These are phyloP conservation scores for Lissocephala sabroskyi DNA, from an alignment of 2,888 invertebrate genomes.

Conservation along the genomic window DNA sequence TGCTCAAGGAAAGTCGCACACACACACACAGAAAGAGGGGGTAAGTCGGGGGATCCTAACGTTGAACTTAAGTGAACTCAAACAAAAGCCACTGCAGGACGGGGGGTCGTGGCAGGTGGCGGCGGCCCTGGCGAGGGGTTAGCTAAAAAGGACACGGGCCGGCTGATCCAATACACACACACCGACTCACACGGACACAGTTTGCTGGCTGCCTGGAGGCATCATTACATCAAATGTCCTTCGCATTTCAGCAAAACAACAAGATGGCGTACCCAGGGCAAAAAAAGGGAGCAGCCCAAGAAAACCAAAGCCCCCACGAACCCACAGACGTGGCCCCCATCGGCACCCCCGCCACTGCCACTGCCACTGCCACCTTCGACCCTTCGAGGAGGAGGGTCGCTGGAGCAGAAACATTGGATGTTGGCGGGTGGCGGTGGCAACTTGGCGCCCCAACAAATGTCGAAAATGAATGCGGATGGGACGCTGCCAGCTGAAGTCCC, in stretches of 20 bases:
- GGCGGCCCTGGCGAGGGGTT: conserved; percentile 22
- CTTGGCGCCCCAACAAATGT: conserved; percentile 56
- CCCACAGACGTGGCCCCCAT: conserved; percentile 40
- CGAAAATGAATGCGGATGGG: conserved; percentile 40
- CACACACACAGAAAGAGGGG: conserved; percentile 11
- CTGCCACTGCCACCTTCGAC: conserved; percentile 17
- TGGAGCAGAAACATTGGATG: conserved; percentile 5
- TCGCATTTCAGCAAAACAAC: conserved; percentile 66
- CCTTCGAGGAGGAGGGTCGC: conserved; percentile 21
- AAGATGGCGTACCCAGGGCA: conserved; percentile 46
- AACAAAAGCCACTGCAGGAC: conserved; percentile 53
- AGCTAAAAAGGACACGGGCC: conserved; percentile 31
- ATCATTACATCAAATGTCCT: conserved; percentile 69
- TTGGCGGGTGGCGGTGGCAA: conserved; percentile 28
- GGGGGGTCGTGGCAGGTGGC: background rate
- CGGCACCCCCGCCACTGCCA: conserved; percentile 7
- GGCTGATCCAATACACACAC: conserved; percentile 36
- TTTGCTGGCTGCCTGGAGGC: conserved; percentile 58
- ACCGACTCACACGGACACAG: conserved; percentile 15
- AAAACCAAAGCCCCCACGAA: conserved; percentile 28
- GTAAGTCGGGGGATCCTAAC: conserved; percentile 34
- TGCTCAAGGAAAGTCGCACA: conserved; percentile 21
- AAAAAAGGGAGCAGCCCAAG: background rate
- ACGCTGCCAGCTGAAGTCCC: conserved; percentile 4
- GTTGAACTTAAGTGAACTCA: conserved; percentile 66